A percentile compares a stretch with the other conserved stretches of the same genome.
Evolutionary conservation across 2,888 invertebrate species (phyloP).

Genomic region (Drepana falcataria): DNA sequence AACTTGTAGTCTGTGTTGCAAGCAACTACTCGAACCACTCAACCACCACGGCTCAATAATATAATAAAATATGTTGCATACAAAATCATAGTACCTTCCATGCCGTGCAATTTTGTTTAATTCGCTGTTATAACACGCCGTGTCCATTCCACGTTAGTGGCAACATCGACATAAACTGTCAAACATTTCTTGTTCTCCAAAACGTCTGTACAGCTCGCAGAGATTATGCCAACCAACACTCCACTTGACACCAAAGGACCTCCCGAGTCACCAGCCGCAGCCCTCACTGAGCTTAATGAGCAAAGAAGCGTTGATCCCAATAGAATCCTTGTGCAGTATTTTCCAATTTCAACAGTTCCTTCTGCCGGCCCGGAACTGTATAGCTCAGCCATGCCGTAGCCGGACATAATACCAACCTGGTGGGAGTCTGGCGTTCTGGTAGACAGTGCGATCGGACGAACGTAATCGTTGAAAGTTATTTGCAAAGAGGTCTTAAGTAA

Average conservation of each 20-base stretch:
- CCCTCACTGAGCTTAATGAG: conserved; percentile 14
- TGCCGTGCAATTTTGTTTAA: neutral
- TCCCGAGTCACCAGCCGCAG: conserved; percentile 29
- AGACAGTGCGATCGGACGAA: conserved; percentile 17
- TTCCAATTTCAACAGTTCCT: conserved; percentile 15
- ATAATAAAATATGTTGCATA: too few relatives aligned
- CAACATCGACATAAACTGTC: conserved; percentile 22
- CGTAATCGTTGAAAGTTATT: conserved; percentile 13
- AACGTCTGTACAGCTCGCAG: conserved; percentile 15
- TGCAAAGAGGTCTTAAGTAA: conserved; percentile 17
- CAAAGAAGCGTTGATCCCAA: conserved; percentile 16
- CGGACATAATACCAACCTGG: conserved; percentile 19
- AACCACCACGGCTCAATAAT: too few relatives aligned
- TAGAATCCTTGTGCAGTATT: conserved; percentile 8
- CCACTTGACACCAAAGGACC: conserved; percentile 22
- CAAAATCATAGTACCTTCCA: too few relatives aligned
- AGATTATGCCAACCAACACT: conserved; percentile 24
- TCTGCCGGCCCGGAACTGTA: conserved; percentile 13
- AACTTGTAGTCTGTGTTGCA: too few relatives aligned
- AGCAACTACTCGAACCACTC: too few relatives aligned
- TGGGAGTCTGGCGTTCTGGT: neutral
- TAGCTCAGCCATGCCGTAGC: conserved; percentile 19
- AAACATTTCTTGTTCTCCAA: conserved; percentile 10
- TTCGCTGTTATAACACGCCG: conserved; percentile 4
- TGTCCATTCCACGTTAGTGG: conserved; percentile 25